phyloP scores from a whole-genome alignment of 2,113 vertebrate species.

The Cynoglossus semilaevis region DNA sequence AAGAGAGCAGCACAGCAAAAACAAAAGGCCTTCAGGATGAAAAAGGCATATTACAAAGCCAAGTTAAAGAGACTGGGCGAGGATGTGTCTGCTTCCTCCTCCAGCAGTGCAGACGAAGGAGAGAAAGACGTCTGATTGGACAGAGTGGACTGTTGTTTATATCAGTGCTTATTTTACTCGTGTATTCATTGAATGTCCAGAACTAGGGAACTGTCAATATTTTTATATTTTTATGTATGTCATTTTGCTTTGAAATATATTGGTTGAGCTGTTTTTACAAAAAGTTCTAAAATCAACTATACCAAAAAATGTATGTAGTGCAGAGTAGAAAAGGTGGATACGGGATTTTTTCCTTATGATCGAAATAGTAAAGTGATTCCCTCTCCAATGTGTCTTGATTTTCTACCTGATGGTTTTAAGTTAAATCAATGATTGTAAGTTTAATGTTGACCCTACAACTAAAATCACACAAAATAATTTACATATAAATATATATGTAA shows the following conservation, averaged over 20 bases:
- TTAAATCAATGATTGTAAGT: too few relatives aligned
- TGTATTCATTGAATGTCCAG: slow-evolving; percentile 9
- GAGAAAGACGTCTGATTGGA: slow-evolving; percentile 31
- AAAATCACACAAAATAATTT: too few relatives aligned
- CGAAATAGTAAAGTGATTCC: too few relatives aligned
- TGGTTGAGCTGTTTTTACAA: neutral
- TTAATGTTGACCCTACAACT: too few relatives aligned
- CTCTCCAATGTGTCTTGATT: too few relatives aligned
- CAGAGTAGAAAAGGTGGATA: neutral
- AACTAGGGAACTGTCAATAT: slow-evolving; percentile 7
- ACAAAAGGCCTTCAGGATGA: slow-evolving; percentile 72
- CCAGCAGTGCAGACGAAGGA: slow-evolving; percentile 63
- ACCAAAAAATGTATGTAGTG: neutral
- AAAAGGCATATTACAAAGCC: slow-evolving; percentile 75
- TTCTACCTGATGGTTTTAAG: too few relatives aligned
- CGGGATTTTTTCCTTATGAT: too few relatives aligned
- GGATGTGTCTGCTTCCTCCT: slow-evolving; percentile 51
- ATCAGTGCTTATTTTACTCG: neutral
- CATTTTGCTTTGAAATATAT: slow-evolving; percentile 18
- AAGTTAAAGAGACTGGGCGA: slow-evolving; percentile 71
- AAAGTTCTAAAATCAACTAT: neutral
- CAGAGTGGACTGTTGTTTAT: slow-evolving; percentile 26
- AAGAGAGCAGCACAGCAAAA: slow-evolving; percentile 68
- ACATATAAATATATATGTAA: too few relatives aligned
- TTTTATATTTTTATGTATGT: slow-evolving; percentile 22